Conservation (phyloP, 2,113 vertebrate genomes). For the human (Homo sapiens) region DNA sequence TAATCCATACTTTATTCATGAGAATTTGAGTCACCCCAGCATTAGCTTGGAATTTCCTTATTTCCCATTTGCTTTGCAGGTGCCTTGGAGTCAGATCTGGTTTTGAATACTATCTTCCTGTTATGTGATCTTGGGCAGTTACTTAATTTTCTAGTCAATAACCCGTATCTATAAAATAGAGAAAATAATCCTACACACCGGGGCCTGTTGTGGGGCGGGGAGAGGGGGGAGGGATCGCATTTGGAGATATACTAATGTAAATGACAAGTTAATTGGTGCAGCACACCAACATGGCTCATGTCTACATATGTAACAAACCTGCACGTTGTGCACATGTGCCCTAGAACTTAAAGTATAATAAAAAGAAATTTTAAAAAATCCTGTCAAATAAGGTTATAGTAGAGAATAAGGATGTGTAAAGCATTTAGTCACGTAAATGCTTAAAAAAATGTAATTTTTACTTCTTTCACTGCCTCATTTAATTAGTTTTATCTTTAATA, state of each 20-base stretch:
- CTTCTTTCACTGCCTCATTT: neutral
- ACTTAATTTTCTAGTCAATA: neutral
- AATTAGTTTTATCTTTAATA: neutral
- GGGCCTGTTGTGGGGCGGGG: too few relatives aligned
- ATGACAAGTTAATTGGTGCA: too few relatives aligned
- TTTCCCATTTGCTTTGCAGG: neutral
- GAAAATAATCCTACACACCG: neutral
- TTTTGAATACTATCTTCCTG: neutral
- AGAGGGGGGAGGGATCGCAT: too few relatives aligned
- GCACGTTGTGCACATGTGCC: too few relatives aligned
- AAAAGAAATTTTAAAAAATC: neutral
- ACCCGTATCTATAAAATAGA: neutral
- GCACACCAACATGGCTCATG: too few relatives aligned
- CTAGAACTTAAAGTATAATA: too few relatives aligned
- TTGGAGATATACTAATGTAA: too few relatives aligned
- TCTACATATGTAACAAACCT: too few relatives aligned
- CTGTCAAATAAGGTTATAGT: neutral
- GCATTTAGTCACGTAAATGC: neutral
- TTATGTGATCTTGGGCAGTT: neutral
- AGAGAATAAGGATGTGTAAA: neutral
- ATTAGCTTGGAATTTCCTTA: neutral
- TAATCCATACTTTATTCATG: neutral
- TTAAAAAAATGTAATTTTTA: neutral
- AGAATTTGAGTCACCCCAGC: neutral
- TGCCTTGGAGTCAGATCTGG: neutral